A percentile compares a stretch with the other conserved stretches of the same genome.
Evolutionary conservation across 1,140 invertebrate genomes (phyloP).

Genomic region (Eupristina koningsbergeri): DNA sequence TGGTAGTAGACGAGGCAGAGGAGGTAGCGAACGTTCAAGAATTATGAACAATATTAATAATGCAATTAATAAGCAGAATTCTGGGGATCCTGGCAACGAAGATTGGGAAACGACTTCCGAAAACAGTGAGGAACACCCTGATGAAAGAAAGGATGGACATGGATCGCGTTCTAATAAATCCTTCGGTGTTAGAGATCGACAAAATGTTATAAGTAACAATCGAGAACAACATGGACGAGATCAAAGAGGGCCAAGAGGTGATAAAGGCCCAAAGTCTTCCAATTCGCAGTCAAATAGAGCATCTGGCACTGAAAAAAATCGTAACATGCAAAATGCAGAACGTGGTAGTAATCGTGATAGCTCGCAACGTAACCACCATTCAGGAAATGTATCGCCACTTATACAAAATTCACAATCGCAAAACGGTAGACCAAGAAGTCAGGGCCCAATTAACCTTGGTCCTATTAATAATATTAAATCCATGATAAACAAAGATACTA

Average conservation of each 20-base stretch:
- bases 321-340: constrained; percentile 63
- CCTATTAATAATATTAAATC: constrained; percentile 55
- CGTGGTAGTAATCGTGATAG: constrained; percentile 48
- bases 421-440: constrained; percentile 63
- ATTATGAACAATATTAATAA: constrained; percentile 51
- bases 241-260: constrained; percentile 17
- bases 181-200: constrained; percentile 56
- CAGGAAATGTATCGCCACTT: constrained; percentile 58
- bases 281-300: constrained; percentile 56
- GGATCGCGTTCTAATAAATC: constrained; percentile 62
- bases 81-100: constrained; percentile 75
- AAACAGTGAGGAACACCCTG: constrained; percentile 76
- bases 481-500: constrained; percentile 66
- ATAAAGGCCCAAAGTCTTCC: constrained; percentile 59
- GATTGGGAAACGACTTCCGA: constrained; percentile 82
- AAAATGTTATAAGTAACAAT: constrained; percentile 49
- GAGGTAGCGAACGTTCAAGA: constrained; percentile 23
- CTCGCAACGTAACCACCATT: constrained; percentile 62
- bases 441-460: constrained; percentile 58
- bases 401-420: constrained; percentile 63
- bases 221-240: constrained; percentile 53
- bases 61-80: constrained; percentile 58
- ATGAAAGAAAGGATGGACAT: constrained; percentile 69
- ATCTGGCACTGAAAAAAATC: constrained; percentile 66
- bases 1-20: constrained; percentile 61